A percentile compares a stretch with the other conserved stretches of the same genome.
phyloP scores from a whole-genome alignment of 1,140 invertebrate species.

The Arctopsyche grandis region DNA sequence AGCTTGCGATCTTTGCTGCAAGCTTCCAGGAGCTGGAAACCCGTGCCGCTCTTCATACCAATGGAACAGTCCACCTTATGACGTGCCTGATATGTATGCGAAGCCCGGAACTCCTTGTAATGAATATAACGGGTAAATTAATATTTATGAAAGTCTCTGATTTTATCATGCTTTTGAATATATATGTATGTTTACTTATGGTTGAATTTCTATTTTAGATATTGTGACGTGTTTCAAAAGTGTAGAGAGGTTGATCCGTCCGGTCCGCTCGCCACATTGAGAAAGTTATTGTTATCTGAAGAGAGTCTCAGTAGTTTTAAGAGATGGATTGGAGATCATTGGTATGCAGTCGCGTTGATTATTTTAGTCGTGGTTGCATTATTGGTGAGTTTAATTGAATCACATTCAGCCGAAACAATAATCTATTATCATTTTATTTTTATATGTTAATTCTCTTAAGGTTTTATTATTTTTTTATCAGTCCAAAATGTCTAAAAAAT shows the following conservation, averaged over 20 bases:
- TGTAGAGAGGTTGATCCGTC: slow-evolving; percentile 95
- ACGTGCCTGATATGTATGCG: slow-evolving; percentile 92
- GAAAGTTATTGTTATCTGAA: slow-evolving; percentile 87
- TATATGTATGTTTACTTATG: background rate
- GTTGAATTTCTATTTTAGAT: slow-evolving; percentile 64
- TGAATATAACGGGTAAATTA: slow-evolving; percentile 87
- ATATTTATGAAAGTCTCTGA: background rate
- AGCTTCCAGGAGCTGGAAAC: slow-evolving; percentile 83
- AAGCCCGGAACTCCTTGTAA: slow-evolving; percentile 96
- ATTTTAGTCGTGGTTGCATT: slow-evolving; percentile 78
- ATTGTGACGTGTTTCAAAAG: slow-evolving; percentile 99
- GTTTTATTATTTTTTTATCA: slow-evolving; percentile 35
- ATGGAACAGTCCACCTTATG: slow-evolving; percentile 88
- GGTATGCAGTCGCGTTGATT: slow-evolving; percentile 70
- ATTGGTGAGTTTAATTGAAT: slow-evolving; percentile 72
- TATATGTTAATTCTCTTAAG: slow-evolving; percentile 35
- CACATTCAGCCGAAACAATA: background rate
- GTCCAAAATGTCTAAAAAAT: slow-evolving; percentile 38
- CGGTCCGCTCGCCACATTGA: slow-evolving; percentile 90
- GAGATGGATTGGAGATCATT: slow-evolving; percentile 68
- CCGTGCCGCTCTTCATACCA: slow-evolving; percentile 87
- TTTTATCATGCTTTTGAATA: background rate
- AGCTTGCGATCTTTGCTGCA: slow-evolving; percentile 90
- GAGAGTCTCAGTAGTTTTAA: slow-evolving; percentile 87
- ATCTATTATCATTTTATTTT: slow-evolving; percentile 1